A percentile compares a stretch with the other conserved stretches of the same genome.
Evolutionary conservation across 2,113 vertebrate genomes (phyloP).

Genomic region (Ancistrus triradiatus): DNA sequence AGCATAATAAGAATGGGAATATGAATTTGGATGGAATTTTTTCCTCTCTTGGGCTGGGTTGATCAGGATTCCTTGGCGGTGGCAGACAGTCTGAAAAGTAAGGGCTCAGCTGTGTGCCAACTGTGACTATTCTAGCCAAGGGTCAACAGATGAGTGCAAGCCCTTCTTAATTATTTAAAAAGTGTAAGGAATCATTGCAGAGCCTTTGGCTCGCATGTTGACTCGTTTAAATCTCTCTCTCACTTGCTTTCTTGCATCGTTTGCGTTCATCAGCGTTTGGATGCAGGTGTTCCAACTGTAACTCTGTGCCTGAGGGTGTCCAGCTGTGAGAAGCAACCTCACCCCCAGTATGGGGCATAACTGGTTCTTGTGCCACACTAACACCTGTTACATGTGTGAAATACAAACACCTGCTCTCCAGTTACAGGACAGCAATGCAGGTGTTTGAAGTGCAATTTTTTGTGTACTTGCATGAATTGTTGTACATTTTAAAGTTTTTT

Average conservation of each 20-base stretch:
- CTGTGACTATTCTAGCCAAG: too few species aligned
- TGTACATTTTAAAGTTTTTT: too few species aligned
- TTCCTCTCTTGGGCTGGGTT: conserved; percentile 33
- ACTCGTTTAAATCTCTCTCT: not conserved
- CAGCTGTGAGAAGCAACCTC: conserved; percentile 22
- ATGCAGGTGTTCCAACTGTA: not conserved
- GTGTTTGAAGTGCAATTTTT: too few species aligned
- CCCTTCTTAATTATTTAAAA: conserved; percentile 26
- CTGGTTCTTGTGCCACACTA: conserved; percentile 6
- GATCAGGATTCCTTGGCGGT: conserved; percentile 41
- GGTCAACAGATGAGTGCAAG: conserved; percentile 25
- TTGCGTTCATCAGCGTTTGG: too few species aligned
- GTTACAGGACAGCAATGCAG: not conserved
- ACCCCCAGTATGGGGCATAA: not conserved
- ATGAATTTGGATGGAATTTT: conserved; percentile 11
- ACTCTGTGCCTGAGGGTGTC: not conserved
- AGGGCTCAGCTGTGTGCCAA: conserved; percentile 44
- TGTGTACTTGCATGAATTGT: too few species aligned
- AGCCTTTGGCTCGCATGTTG: not conserved
- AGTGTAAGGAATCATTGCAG: not conserved
- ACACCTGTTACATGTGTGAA: conserved; percentile 1
- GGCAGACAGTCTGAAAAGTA: conserved; percentile 35
- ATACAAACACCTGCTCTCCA: not conserved
- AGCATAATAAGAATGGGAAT: not conserved
- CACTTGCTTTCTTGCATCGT: not conserved